Base-by-base conservation (phyloP, 2,797 vertebrate species). In the Bufotes viridis region DNA sequence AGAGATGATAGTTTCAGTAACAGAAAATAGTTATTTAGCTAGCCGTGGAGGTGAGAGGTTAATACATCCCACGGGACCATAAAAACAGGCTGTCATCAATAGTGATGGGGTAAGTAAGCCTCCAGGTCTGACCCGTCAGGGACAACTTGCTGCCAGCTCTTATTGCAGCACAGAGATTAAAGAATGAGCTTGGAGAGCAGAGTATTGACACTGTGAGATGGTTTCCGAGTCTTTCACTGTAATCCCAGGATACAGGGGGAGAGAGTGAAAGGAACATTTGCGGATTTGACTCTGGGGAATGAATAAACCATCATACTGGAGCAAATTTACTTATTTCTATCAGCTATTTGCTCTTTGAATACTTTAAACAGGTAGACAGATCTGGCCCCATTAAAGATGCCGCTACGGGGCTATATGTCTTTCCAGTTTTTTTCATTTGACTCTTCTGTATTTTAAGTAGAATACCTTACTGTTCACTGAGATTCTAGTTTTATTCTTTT, bases 161-260 rank as follows among this genome's bases (percentile, higher is more conserved):
- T 86, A 65, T 58, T 57, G 79, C 84, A 49, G 78, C 57, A 26
- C 57, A 86, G 61, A 86, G 84, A 89, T 89, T 89, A 89, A 89
- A 84, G 70, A 86, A 69, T 69, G 60, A 65, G 76, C 87, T 86
- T 51, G 55, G 70, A 65, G 78, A 86, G 69, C 53, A 65, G 58
- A 82, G 49, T 89, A 89, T 86, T 89, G 88, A 89, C 88, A 89
- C 60, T 86, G 79, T 18, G 53, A 86, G 84, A 89, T 78, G 79
- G 88, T 67, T 89, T 82, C 74, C 18, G 29, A 86, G 79, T 42
- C 79, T 78, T 69, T 82, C 65, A 72, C 70, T 61, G 61, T 89
- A 86, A 86, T 89, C 80, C 84, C 61, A 61, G 84, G 51, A 70
- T 76, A 82, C 78, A 70, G 78, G 55, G 57, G 53, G 76, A 61